These are phyloP conservation scores for Rhinoraja longicauda DNA, from an alignment of 2,797 vertebrate genomes.

Conservation along the genomic window DNA sequence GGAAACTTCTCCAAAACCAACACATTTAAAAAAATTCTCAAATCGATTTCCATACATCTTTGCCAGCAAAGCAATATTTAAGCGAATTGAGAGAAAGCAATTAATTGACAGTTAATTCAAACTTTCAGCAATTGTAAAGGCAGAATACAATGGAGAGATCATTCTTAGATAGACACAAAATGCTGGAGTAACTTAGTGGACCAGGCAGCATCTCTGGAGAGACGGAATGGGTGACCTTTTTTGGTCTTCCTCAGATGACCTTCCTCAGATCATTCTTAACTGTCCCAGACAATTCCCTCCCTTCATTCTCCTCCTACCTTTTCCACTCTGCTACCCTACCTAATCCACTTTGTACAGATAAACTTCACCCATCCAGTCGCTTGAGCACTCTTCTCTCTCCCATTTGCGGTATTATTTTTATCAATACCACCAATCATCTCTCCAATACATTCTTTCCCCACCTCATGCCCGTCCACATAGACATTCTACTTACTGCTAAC, in stretches of 20 bases:
- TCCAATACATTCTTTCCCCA: background rate
- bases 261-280: too few species aligned
- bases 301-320: background rate
- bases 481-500: too few species aligned
- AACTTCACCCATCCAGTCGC: background rate
- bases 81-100: background rate
- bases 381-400: background rate
- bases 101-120: background rate
- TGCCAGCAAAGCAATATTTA: too few species aligned
- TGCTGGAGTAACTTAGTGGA: too few species aligned
- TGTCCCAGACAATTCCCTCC: background rate
- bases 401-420: background rate
- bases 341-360: background rate
- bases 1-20: background rate
- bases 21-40: background rate
- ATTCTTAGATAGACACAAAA: background rate
- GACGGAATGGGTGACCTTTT: too few species aligned
- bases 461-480: background rate
- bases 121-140: background rate
- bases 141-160: background rate
- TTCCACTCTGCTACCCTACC: background rate
- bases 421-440: background rate
- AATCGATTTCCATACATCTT: too few species aligned
- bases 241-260: too few species aligned
- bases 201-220: too few species aligned